Base-by-base conservation (phyloP, 1,140 invertebrate species). In the Phymastichus coffea region DNA sequence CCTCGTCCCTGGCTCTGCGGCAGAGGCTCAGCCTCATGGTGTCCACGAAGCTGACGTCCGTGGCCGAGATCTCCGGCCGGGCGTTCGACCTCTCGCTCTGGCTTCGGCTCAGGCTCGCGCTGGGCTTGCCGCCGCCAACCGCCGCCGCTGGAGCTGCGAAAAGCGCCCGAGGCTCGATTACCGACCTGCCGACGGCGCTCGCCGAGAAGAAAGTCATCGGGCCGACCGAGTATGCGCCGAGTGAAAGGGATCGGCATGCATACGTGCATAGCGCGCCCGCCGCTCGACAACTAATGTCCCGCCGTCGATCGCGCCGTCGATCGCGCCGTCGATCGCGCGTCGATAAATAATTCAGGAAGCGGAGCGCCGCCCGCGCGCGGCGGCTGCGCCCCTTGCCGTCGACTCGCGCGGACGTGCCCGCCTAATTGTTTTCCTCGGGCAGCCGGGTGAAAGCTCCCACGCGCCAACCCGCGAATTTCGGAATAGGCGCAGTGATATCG, bases 21-120 rank as follows among this genome's bases (percentile, higher is more conserved):
- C 83, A 84, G n/a, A 85, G 79, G 64, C 88, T 83, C 59, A 92
- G 78, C 17, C 90, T 86, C 88, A 92, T 92, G 15, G 89, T 91
- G 70, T 93, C 84, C 79, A 84, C 79, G 77, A 88, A 87, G 72
- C 70, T 68, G 0, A 76, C 66, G 22, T 72, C 64, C 4, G 62
- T 67, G 0, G 73, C 73, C 10, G 63, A 70, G 2, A 75, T 51
- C 38, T 71, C 70, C 0, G 71, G 67, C n/a, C 60, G 62, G 4
- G 57, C 67, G 10, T 61, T 63, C 2, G 69, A 68, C 8, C 75
- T 63, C 0, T 79, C 75, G 60, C 76, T 80, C 61, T 80, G 76
- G 20, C 78, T 80, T 35, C 77, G 70, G 35, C 61, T 70, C 10
- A 75, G 48, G 23, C 41, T 62, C 15, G 67, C 59, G 23, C 17